These are phyloP conservation scores for Aegypius monachus DNA, from an alignment of 2,113 vertebrate genomes.

Conservation along the genomic window DNA sequence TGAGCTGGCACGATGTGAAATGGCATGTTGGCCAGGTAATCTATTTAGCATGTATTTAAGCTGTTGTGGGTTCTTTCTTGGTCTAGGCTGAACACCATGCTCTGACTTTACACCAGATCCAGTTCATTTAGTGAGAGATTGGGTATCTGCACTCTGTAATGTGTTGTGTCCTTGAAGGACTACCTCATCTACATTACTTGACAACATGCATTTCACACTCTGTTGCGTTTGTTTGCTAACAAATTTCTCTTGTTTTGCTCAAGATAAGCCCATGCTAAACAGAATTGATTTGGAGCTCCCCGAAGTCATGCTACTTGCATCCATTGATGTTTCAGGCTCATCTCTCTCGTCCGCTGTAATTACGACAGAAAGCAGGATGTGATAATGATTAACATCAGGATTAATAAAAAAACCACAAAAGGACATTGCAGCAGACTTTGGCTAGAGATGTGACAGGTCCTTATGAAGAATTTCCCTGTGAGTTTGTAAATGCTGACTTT, in stretches of 20 bases:
- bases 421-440: not conserved
- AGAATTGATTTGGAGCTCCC: not conserved
- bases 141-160: not conserved
- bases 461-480: not conserved
- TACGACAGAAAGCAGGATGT: not conserved
- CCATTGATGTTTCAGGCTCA: not conserved
- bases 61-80: not conserved
- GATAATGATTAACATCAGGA: not conserved
- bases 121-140: not conserved
- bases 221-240: not conserved
- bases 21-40: not conserved
- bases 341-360: not conserved
- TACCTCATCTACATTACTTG: not conserved
- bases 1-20: not conserved
- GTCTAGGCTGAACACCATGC: not conserved
- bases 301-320: not conserved
- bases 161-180: not conserved
- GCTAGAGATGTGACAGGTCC: not conserved
- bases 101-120: not conserved
- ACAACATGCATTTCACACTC: not conserved
- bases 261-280: not conserved
- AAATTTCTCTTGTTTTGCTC: not conserved
- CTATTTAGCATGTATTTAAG: not conserved
- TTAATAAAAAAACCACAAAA: not conserved
- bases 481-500: not conserved